Evolutionary conservation across 2,797 vertebrate species (phyloP).

Genomic region (Helicolenus hilgendorfi): DNA sequence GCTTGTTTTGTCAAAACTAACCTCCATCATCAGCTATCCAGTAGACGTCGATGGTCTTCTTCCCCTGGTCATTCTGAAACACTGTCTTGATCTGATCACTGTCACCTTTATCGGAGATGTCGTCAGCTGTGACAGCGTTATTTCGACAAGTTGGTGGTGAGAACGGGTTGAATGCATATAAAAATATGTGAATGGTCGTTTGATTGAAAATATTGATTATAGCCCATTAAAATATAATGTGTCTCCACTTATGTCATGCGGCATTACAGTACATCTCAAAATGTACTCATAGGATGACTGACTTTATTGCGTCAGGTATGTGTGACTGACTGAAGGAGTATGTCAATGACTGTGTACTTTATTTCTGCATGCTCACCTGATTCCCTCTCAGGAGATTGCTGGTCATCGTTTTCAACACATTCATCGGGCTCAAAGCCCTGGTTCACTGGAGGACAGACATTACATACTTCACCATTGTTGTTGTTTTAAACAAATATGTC

Average conservation of each 20-base stretch:
- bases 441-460: constrained; percentile 73
- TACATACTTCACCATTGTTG: not conserved
- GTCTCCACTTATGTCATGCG: no score
- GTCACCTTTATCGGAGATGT: constrained; percentile 32
- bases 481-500: not conserved
- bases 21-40: constrained; percentile 91
- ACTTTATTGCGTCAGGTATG: not conserved
- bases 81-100: constrained; percentile 76
- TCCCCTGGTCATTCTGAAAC: constrained; percentile 88
- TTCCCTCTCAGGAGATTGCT: constrained; percentile 53
- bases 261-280: no score
- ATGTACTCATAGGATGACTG: no score
- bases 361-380: constrained; percentile 64
- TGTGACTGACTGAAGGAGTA: not conserved
- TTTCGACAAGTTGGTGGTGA: no score
- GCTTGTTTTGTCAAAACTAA: not conserved
- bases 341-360: not conserved
- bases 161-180: no score
- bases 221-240: no score
- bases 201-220: no score
- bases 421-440: constrained; percentile 80
- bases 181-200: no score
- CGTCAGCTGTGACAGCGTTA: constrained; percentile 17
- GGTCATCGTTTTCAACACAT: constrained; percentile 46
- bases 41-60: constrained; percentile 89